Evolutionary conservation across 1,140 invertebrate species (phyloP).

Genomic region (Drosophila lowei): DNA sequence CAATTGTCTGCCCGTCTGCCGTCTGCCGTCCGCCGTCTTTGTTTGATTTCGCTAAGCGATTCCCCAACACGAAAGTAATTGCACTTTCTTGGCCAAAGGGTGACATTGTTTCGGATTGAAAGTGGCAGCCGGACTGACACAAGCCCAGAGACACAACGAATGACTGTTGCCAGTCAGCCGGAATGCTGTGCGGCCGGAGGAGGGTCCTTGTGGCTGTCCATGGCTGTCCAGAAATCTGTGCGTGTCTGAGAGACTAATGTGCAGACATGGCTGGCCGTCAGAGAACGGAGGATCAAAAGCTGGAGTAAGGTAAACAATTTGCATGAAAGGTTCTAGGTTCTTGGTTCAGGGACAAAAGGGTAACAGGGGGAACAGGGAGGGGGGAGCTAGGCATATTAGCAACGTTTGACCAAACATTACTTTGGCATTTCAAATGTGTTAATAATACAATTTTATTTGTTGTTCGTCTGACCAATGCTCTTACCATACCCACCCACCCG

Average conservation of each 20-base stretch:
- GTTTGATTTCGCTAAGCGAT: constrained; percentile 42
- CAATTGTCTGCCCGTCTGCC: background rate
- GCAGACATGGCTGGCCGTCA: constrained; percentile 40
- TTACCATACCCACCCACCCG: too few species aligned
- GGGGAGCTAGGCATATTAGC: constrained; percentile 47
- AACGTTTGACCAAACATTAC: constrained; percentile 73
- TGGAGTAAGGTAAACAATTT: constrained; percentile 61
- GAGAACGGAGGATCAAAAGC: constrained; percentile 34
- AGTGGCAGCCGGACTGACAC: constrained; percentile 44
- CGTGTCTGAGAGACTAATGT: constrained; percentile 56
- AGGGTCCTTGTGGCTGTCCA: background rate
- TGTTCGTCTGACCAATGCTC: constrained; percentile 16
- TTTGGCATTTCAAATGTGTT: constrained; percentile 70
- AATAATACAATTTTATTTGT: constrained; percentile 79
- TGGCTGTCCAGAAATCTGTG: constrained; percentile 40
- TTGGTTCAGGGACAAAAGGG: background rate
- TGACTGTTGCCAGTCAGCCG: constrained; percentile 11
- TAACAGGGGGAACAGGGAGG: too few species aligned
- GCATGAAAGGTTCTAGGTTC: constrained; percentile 52
- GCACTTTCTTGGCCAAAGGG: constrained; percentile 35
- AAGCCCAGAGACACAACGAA: background rate
- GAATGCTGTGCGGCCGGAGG: background rate
- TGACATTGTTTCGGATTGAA: constrained; percentile 58
- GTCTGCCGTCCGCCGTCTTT: background rate
- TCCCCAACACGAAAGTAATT: constrained; percentile 56